Conservation (phyloP, 37 sponge, comb jelly and placozoan species). For the Agelas oroides region DNA sequence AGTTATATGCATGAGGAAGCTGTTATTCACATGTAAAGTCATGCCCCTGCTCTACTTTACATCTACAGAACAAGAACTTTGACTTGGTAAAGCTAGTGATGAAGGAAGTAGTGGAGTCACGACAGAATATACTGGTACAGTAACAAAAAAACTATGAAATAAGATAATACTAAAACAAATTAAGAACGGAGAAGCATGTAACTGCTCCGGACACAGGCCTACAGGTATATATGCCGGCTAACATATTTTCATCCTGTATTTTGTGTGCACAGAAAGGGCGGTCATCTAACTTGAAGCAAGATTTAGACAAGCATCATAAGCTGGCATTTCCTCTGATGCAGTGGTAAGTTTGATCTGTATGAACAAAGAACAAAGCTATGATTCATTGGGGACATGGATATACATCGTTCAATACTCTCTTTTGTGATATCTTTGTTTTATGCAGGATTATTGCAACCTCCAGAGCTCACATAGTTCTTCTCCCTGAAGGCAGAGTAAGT, state of each 20-base stretch:
- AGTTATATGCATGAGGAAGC: too few species aligned
- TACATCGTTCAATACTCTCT: too few species aligned
- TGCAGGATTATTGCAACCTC: conserved; percentile 82
- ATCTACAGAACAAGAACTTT: conserved; percentile 64
- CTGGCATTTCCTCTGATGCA: conserved; percentile 84
- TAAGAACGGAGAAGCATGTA: too few species aligned
- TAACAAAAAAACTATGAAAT: not conserved
- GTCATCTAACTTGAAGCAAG: conserved; percentile 23
- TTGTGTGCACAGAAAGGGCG: conserved; percentile 28
- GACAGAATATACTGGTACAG: conserved; percentile 35
- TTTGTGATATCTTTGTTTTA: too few species aligned
- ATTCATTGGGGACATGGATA: not conserved
- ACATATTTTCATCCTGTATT: not conserved
- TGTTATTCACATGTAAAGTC: too few species aligned
- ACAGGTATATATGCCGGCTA: too few species aligned
- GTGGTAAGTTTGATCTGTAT: conserved; percentile 55
- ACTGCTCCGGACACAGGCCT: too few species aligned
- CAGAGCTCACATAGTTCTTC: conserved; percentile 77
- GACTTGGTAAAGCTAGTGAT: conserved; percentile 40
- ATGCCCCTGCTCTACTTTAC: not conserved
- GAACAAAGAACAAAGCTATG: not conserved
- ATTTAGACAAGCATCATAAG: conserved; percentile 36
- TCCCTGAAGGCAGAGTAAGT: conserved; percentile 68
- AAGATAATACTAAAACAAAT: not conserved
- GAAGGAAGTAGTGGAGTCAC: conserved; percentile 19